Percentiles rank a stretch among this genome's conserved stretches.
Evolutionary conservation across 2,888 invertebrate species (phyloP).

Genomic region (Tanytarsus gracilentus): DNA sequence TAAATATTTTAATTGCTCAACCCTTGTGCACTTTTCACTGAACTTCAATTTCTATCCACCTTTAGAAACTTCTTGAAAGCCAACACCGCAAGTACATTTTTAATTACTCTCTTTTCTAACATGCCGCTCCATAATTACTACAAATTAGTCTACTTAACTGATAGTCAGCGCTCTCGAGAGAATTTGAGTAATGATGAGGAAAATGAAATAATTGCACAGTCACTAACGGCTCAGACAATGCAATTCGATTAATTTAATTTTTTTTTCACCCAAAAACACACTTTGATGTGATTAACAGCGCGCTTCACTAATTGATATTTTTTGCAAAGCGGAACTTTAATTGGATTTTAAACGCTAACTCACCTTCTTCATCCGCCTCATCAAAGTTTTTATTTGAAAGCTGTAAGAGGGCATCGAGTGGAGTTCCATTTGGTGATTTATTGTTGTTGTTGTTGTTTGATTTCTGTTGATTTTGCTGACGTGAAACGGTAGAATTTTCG

Average conservation of each 20-base stretch:
- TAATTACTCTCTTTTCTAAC: not conserved
- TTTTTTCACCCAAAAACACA: too few relatives aligned
- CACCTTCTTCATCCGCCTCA: slow-evolving; percentile 68
- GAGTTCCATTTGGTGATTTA: slow-evolving; percentile 54
- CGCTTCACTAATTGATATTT: too few relatives aligned
- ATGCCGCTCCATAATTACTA: slow-evolving; percentile 13
- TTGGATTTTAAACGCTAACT: not conserved
- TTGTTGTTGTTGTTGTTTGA: slow-evolving; percentile 30
- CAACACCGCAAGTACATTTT: not conserved
- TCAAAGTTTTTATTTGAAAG: slow-evolving; percentile 98
- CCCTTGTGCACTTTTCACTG: too few relatives aligned
- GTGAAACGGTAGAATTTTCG: slow-evolving; percentile 19
- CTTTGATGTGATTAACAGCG: too few relatives aligned
- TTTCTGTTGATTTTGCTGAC: slow-evolving; percentile 30
- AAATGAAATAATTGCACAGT: slow-evolving; percentile 11
- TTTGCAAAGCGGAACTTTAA: not conserved
- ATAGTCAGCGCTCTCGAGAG: too few relatives aligned
- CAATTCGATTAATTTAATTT: not conserved
- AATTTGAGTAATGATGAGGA: not conserved
- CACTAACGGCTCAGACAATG: not conserved
- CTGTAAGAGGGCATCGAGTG: slow-evolving; percentile 90
- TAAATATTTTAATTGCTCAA: too few relatives aligned
- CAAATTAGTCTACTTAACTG: slow-evolving; percentile 2
- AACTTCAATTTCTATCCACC: too few relatives aligned
- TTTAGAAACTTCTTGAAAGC: too few relatives aligned